Conservation (phyloP, 2,888 invertebrate species). For the Drosophila emarginata region DNA sequence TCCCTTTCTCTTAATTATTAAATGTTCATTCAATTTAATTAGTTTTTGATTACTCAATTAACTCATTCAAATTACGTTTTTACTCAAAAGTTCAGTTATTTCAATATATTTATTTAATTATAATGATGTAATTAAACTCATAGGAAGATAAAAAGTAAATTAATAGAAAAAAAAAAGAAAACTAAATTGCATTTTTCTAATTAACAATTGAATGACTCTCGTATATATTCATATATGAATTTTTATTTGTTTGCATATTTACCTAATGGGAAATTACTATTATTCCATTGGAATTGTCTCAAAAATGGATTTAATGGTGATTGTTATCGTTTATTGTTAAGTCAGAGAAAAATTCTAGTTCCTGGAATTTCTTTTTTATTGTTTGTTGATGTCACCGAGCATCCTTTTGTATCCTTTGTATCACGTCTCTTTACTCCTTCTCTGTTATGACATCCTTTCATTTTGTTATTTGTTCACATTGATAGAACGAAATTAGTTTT, state of each 20-base stretch:
- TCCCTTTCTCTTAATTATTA: too few species aligned
- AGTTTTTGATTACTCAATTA: too few species aligned
- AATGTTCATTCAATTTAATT: too few species aligned
- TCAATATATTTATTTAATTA: too few species aligned
- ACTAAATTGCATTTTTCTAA: background rate
- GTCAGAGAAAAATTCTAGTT: background rate
- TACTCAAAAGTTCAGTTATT: too few species aligned
- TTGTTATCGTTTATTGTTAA: constrained; percentile 1
- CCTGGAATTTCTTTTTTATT: background rate
- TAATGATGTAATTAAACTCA: too few species aligned
- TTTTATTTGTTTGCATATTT: background rate
- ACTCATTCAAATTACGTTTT: too few species aligned
- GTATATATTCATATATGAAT: background rate
- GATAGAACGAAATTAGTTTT: constrained; percentile 33
- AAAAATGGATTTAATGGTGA: background rate
- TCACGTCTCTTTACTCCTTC: background rate
- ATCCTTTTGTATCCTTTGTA: too few species aligned
- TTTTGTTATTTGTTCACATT: background rate
- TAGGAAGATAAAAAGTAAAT: too few species aligned
- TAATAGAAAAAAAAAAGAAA: too few species aligned
- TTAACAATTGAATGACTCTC: background rate
- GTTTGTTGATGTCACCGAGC: background rate
- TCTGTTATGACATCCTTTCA: background rate
- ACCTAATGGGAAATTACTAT: background rate
- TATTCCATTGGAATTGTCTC: background rate